phyloP scores from a whole-genome alignment of 2,888 invertebrate species.

The Cataglyphis cursor region DNA sequence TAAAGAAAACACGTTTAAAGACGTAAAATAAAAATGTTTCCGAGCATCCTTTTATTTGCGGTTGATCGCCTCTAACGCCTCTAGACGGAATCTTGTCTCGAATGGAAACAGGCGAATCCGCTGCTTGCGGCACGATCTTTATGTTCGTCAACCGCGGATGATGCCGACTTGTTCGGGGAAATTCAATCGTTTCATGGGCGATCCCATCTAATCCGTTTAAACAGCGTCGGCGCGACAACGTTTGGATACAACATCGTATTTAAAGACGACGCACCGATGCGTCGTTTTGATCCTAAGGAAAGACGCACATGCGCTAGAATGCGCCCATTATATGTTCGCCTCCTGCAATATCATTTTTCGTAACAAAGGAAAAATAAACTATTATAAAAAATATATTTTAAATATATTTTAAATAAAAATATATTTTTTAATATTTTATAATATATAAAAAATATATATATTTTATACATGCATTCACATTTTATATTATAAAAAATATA shows the following conservation, averaged over 20 bases:
- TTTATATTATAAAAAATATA: background rate
- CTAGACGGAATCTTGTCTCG: background rate
- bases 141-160: conserved; percentile 42
- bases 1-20: background rate
- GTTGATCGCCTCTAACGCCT: background rate
- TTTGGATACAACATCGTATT: conserved; percentile 44
- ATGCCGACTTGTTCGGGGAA: conserved; percentile 51
- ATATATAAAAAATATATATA: background rate
- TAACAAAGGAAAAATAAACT: background rate
- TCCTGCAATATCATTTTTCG: background rate
- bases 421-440: too few species aligned
- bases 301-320: conserved; percentile 41
- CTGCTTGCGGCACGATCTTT: conserved; percentile 53
- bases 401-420: too few species aligned
- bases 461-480: background rate
- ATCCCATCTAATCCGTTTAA: conserved; percentile 72
- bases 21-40: background rate
- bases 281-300: conserved; percentile 55
- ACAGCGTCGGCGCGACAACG: conserved; percentile 49
- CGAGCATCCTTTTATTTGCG: background rate
- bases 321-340: background rate
- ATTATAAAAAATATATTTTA: background rate
- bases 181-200: conserved; percentile 62
- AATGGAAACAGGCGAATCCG: conserved; percentile 54
- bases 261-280: conserved; percentile 51